These are phyloP conservation scores for Lasioglossum lativentre DNA, from an alignment of 2,888 invertebrate genomes.

Conservation along the genomic window DNA sequence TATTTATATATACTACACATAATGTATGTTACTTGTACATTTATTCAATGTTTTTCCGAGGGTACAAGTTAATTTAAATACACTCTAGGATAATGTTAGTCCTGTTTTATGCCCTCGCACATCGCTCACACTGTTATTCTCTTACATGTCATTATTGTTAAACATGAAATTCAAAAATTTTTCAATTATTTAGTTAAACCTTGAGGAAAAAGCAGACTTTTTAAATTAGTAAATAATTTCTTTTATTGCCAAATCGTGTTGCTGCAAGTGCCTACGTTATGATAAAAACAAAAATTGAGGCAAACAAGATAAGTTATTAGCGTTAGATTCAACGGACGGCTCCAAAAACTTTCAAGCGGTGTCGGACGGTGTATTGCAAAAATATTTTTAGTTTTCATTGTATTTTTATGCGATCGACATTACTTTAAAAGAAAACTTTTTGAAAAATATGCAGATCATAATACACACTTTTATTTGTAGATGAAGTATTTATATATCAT, in stretches of 20 bases:
- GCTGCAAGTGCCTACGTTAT: background rate
- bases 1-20: background rate
- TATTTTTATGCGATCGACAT: background rate
- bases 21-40: background rate
- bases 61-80: background rate
- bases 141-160: background rate
- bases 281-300: background rate
- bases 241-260: background rate
- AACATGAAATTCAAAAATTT: background rate
- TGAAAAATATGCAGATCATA: background rate
- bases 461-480: background rate
- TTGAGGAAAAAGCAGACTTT: background rate
- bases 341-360: background rate
- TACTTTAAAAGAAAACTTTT: background rate
- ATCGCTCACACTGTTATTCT: background rate
- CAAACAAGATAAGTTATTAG: background rate
- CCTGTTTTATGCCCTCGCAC: background rate
- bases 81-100: background rate
- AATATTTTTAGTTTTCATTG: background rate
- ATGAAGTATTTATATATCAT: constrained; percentile 21
- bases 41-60: background rate
- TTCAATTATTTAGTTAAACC: background rate
- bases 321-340: background rate
- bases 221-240: background rate
- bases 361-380: background rate